Evolutionary conservation across 1,140 invertebrate genomes (phyloP), one percentile per base, ranked within the genome.

Genomic region (Zaprionus camerounensis): DNA sequence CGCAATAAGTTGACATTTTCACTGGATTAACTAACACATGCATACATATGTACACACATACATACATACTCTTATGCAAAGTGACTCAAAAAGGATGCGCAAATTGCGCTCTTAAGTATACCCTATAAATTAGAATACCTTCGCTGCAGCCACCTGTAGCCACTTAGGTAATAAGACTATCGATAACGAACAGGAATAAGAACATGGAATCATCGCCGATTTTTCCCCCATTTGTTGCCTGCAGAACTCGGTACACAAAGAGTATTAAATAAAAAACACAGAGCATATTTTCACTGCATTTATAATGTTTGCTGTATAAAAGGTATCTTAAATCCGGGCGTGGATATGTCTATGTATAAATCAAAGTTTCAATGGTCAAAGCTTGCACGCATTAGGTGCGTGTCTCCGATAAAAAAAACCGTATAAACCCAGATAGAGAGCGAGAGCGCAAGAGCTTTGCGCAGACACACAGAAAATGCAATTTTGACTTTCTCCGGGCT

Each of bases 331-430:
- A 24, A 11, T 12, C 17, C 46, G 20, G 2, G 17, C 46, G 4
- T 12, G 46, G 6, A 49, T 22, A 49, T 11, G 46, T 49, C 12
- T n/a, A n/a, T 41, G 11, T 13, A 49, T 49, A 49, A 49, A 22
- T 49, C 46, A 51, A 51, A 51, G 46, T 51, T 51, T 51, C 20
- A 24, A 24, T 51, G 20, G 46, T 20, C 17, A 66, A 41, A 22
- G 51, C 64, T 51, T 38, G 36, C 31, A 13, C 17, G 31, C 36
- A 62, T 46, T 49, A 17, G 71, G 71, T 74, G 51, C 22, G 66
- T 70, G 58, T 74, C 71, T 57, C 28, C 13, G 58, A n/a, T 74
- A 70, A 70, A 44, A 36, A 41, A 46, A 46, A 46, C n/a, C 41
- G 41, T 46, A 46, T 69, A 63, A 17, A 46, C 41, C n/a, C n/a